Evolutionary conservation across 2,888 invertebrate species (phyloP).

Genomic region (Dasysyrphus albostriatus): DNA sequence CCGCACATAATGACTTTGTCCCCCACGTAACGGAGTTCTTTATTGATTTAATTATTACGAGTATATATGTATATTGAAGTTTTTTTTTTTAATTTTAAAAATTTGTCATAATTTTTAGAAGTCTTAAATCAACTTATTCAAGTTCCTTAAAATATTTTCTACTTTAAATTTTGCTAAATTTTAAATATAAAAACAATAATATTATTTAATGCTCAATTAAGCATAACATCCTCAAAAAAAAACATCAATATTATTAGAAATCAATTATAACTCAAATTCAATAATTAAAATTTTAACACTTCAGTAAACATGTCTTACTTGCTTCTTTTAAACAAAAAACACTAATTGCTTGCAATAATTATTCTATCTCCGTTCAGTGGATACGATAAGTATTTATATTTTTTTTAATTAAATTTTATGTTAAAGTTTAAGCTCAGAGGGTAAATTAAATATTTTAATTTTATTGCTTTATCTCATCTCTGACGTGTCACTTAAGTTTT

Average conservation of each 20-base stretch:
- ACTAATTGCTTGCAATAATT: constrained; percentile 1
- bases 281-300: constrained; percentile 33
- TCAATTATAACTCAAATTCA: constrained; percentile 17
- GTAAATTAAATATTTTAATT: neutral
- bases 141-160: too few relatives aligned
- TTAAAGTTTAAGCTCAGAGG: constrained; percentile 10
- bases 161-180: too few relatives aligned
- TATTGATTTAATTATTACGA: too few relatives aligned
- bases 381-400: constrained; percentile 28
- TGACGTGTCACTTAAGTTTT: constrained; percentile 14
- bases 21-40: too few relatives aligned
- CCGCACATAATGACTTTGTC: too few relatives aligned
- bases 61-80: too few relatives aligned
- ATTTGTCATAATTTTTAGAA: too few relatives aligned
- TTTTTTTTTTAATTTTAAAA: too few relatives aligned
- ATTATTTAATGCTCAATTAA: constrained; percentile 22
- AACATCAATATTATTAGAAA: constrained; percentile 8
- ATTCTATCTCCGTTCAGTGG: constrained; percentile 18
- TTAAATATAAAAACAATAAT: neutral
- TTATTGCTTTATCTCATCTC: constrained; percentile 2
- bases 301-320: constrained; percentile 33
- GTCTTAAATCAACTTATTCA: too few relatives aligned
- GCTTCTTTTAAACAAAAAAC: constrained; percentile 2
- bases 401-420: neutral
- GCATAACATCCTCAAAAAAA: constrained; percentile 8